phyloP scores from a whole-genome alignment of 2,797 vertebrate species.

The Sciurus carolinensis region DNA sequence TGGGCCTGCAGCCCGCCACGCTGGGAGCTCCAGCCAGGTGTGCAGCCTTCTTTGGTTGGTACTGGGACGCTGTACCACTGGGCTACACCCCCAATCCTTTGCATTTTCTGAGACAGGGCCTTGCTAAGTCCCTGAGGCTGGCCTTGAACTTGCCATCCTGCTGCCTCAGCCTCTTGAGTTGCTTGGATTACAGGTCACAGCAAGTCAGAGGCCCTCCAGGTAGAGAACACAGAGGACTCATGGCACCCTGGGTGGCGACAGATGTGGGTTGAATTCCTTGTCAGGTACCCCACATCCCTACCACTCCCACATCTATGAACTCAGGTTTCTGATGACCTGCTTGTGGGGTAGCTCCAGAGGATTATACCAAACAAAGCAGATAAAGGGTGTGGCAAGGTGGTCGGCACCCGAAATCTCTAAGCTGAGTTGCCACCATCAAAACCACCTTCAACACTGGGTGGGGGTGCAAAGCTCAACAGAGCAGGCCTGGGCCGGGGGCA shows the following conservation, averaged over 20 bases:
- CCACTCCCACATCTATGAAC: not conserved
- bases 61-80: too few relatives aligned
- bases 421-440: rapidly evolving
- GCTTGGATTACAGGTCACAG: not conserved
- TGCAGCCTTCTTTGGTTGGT: not conserved
- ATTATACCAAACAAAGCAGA: not conserved
- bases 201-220: not conserved
- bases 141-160: too few relatives aligned
- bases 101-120: too few relatives aligned
- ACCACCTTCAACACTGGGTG: rapidly evolving
- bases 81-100: too few relatives aligned
- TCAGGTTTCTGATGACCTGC: not conserved
- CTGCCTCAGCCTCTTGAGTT: too few relatives aligned
- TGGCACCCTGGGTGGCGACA: rapidly evolving
- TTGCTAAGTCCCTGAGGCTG: too few relatives aligned
- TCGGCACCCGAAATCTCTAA: not conserved
- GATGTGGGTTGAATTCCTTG: not conserved
- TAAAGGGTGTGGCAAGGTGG: not conserved
- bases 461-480: not conserved
- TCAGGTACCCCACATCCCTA: not conserved
- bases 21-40: not conserved
- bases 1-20: not conserved
- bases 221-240: not conserved
- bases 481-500: too few relatives aligned
- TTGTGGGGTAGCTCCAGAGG: not conserved